A percentile compares a stretch with the other conserved stretches of the same genome.
These are phyloP conservation scores for Pantherophis alleghaniensis DNA, from an alignment of 2,797 vertebrate species.

Conservation along the genomic window DNA sequence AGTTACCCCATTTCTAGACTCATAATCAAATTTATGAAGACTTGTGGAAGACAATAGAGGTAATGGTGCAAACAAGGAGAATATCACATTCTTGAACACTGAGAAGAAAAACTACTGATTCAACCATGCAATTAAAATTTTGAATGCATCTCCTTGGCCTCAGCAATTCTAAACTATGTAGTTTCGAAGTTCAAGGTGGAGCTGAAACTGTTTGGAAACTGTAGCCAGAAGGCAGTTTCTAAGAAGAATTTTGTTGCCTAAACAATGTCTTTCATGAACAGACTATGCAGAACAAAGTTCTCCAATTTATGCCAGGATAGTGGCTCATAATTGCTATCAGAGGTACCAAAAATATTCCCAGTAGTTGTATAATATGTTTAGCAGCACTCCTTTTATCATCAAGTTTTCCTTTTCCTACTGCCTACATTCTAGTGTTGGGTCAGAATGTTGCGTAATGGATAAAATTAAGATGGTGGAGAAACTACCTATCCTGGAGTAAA, in stretches of 20 bases:
- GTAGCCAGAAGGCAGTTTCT: not conserved
- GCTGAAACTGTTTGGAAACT: not conserved
- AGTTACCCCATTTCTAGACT: not conserved
- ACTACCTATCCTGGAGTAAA: conserved; percentile 29
- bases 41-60: not conserved
- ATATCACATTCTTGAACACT: not conserved
- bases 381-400: not conserved
- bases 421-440: not conserved
- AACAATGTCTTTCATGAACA: not conserved
- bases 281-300: not conserved
- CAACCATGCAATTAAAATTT: not conserved
- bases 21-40: not conserved
- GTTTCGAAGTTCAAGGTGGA: not conserved
- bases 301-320: not conserved
- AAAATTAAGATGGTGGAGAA: conserved; percentile 31
- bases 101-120: not conserved
- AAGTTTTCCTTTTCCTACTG: not conserved
- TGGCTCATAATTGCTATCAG: not conserved
- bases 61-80: not conserved
- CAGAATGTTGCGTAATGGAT: conserved; percentile 10
- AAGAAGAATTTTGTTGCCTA: not conserved
- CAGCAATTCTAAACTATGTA: not conserved
- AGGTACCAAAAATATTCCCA: not conserved
- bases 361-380: not conserved
- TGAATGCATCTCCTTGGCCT: not conserved